Evolutionary conservation across 2,797 vertebrate genomes (phyloP).

Genomic region (Ctenochaetus hawaiiensis): DNA sequence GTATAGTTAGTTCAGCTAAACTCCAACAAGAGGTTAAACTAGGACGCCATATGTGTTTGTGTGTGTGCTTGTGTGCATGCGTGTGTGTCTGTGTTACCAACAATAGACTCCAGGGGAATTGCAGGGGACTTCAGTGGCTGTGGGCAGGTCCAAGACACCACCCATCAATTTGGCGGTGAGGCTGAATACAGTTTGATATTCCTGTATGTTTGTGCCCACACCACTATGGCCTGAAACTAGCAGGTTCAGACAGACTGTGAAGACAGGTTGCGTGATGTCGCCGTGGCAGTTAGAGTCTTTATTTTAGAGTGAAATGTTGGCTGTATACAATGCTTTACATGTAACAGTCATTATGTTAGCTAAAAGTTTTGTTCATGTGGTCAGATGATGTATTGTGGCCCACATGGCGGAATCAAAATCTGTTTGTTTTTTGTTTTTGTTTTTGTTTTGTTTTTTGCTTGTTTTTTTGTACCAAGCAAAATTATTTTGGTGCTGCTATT

Average conservation of each 20-base stretch:
- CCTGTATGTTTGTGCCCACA: conserved; percentile 84
- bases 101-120: conserved; percentile 86
- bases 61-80: conserved; percentile 57
- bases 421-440: conserved; percentile 6
- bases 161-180: conserved; percentile 88
- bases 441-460: conserved; percentile 7
- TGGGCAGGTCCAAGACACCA: conserved; percentile 86
- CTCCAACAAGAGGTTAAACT: conserved; percentile 82
- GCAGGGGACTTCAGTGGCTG: conserved; percentile 86
- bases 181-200: conserved; percentile 86
- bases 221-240: conserved; percentile 80
- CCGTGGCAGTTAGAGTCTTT: conserved; percentile 80
- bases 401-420: conserved; percentile 11
- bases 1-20: conserved; percentile 64
- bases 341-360: conserved; percentile 56
- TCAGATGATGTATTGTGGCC: conserved; percentile 32
- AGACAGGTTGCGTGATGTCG: conserved; percentile 82
- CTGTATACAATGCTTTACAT: conserved; percentile 51
- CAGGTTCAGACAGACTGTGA: conserved; percentile 78
- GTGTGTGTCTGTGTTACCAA: conserved; percentile 81
- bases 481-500: background rate
- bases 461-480: conserved; percentile 9
- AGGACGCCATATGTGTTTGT: conserved; percentile 79
- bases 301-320: conserved; percentile 70
- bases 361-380: conserved; percentile 45